Evolutionary conservation across 2,113 vertebrate genomes (phyloP).

Genomic region (Malurus melanocephalus): DNA sequence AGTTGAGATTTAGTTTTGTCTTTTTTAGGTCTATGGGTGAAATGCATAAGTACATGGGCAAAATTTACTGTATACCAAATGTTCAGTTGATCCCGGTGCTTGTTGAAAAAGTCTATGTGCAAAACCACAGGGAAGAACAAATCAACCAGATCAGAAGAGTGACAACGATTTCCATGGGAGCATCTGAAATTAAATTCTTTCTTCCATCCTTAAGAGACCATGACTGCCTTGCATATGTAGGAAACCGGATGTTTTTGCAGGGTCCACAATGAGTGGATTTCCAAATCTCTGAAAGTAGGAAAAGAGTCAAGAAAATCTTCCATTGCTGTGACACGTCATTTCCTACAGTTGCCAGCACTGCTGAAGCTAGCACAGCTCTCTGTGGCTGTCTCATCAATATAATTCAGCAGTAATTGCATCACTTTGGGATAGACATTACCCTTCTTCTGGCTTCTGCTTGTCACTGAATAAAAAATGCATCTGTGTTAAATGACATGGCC

Average conservation of each 20-base stretch:
- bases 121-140: neutral
- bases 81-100: neutral
- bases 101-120: neutral
- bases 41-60: neutral
- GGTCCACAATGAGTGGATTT: neutral
- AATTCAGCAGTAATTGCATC: neutral
- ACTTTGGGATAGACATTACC: neutral
- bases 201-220: neutral
- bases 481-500: constrained; percentile 16
- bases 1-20: neutral
- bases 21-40: neutral
- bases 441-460: constrained; percentile 19
- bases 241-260: neutral
- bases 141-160: neutral
- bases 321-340: neutral
- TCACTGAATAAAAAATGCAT: constrained; percentile 24
- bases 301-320: neutral
- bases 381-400: neutral
- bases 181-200: neutral
- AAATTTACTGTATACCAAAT: neutral
- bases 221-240: neutral
- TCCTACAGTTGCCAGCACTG: neutral
- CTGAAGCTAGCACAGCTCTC: neutral
- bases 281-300: neutral
- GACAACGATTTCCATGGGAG: neutral